Conservation (phyloP, 2,113 vertebrate species). For the Psilopsiagon aurifrons region DNA sequence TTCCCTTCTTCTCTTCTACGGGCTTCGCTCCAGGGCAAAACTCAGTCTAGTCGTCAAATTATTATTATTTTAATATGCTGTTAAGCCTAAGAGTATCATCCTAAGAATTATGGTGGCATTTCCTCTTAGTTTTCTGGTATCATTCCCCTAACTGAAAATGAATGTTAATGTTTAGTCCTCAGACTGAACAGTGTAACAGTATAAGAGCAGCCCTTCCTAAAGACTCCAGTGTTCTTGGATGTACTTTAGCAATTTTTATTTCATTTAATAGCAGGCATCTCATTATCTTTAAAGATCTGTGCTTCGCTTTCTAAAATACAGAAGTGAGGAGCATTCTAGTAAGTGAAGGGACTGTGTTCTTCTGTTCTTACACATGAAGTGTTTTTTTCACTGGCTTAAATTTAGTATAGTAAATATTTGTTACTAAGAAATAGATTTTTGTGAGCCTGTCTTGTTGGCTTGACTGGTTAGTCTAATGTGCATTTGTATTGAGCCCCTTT, state of each 20-base stretch:
- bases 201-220: neutral
- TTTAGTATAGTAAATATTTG: neutral
- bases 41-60: neutral
- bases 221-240: neutral
- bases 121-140: neutral
- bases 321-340: neutral
- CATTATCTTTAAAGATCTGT: neutral
- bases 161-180: neutral
- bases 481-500: neutral
- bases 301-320: neutral
- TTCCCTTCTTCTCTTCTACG: neutral
- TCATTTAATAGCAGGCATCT: neutral
- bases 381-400: neutral
- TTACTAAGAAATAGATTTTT: neutral
- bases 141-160: neutral
- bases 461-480: neutral
- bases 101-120: neutral
- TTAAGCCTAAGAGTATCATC: neutral
- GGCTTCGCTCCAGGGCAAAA: neutral
- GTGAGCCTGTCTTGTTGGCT: neutral
- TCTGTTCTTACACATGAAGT: neutral
- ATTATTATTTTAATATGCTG: neutral
- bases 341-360: neutral
- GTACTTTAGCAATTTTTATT: neutral
- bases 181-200: neutral